phyloP scores from a whole-genome alignment of 1,140 invertebrate species.

The Hycleus cichorii region DNA sequence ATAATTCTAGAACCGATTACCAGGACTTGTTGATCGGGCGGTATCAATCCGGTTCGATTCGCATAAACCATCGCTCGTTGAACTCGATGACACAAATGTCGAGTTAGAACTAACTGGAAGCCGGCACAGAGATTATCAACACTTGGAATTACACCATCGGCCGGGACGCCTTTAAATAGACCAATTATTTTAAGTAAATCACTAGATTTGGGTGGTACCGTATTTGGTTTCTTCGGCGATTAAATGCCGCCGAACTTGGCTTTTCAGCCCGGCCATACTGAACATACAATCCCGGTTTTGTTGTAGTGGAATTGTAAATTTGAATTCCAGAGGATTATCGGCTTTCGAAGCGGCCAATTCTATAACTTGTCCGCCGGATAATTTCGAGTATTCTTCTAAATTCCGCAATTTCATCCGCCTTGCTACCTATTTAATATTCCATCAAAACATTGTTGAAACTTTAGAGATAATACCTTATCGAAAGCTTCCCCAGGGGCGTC shows the following conservation, averaged over 20 bases:
- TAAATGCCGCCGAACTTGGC: conserved; percentile 47
- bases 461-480: conserved; percentile 62
- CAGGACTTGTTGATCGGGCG: conserved; percentile 49
- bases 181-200: background rate
- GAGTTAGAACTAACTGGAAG: conserved; percentile 66
- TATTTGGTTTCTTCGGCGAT: conserved; percentile 52
- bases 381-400: conserved; percentile 60
- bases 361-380: conserved; percentile 79
- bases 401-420: conserved; percentile 78
- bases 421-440: conserved; percentile 51
- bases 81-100: conserved; percentile 73
- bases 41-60: conserved; percentile 53
- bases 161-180: conserved; percentile 36
- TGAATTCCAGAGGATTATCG: conserved; percentile 55
- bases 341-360: conserved; percentile 71
- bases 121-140: conserved; percentile 81
- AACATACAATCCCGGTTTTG: conserved; percentile 71
- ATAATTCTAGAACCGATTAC: conserved; percentile 36
- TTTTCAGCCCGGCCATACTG: conserved; percentile 73
- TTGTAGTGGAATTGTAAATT: conserved; percentile 55
- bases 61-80: conserved; percentile 77
- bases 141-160: conserved; percentile 67
- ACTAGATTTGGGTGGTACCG: conserved; percentile 38
- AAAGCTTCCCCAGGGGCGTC: conserved; percentile 86
- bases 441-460: background rate